Percentiles rank a stretch among this genome's conserved stretches.
phyloP scores from a whole-genome alignment of 1,140 invertebrate genomes.

The Steinernema feltiae region DNA sequence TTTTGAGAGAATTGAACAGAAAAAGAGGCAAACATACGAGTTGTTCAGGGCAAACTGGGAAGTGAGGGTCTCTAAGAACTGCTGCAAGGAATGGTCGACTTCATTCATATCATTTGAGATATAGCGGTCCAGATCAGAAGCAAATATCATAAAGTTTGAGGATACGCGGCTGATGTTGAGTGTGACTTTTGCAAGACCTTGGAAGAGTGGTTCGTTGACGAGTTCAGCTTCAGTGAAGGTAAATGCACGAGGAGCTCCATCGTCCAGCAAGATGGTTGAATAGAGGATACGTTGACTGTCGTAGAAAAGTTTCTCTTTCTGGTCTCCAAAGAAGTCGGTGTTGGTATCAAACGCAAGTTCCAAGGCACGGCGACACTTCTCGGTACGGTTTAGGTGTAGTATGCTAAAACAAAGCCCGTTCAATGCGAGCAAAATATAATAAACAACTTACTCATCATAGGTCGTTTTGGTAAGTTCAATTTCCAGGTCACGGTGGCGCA shows the following conservation, averaged over 20 bases:
- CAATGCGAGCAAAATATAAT: background rate
- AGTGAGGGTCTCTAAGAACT: background rate
- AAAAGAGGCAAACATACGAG: background rate
- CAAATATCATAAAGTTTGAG: background rate
- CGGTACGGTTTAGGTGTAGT: background rate
- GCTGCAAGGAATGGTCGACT: background rate
- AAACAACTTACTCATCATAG: background rate
- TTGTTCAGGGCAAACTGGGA: background rate
- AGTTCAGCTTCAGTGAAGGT: background rate
- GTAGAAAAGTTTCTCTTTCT: background rate
- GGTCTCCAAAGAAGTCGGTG: background rate
- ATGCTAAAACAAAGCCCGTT: background rate
- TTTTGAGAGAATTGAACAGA: background rate
- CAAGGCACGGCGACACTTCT: background rate
- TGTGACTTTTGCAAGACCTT: background rate
- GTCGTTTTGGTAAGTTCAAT: background rate
- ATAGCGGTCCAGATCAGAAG: background rate
- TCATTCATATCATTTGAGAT: background rate
- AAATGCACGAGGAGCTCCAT: background rate
- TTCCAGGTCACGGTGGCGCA: background rate
- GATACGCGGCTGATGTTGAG: background rate
- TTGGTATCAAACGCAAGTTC: background rate
- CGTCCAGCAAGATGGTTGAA: background rate
- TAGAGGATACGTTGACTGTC: background rate
- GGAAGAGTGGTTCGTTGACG: background rate